These are phyloP conservation scores for Phyllostomus hastatus DNA, from an alignment of 2,113 vertebrate genomes.

Conservation along the genomic window DNA sequence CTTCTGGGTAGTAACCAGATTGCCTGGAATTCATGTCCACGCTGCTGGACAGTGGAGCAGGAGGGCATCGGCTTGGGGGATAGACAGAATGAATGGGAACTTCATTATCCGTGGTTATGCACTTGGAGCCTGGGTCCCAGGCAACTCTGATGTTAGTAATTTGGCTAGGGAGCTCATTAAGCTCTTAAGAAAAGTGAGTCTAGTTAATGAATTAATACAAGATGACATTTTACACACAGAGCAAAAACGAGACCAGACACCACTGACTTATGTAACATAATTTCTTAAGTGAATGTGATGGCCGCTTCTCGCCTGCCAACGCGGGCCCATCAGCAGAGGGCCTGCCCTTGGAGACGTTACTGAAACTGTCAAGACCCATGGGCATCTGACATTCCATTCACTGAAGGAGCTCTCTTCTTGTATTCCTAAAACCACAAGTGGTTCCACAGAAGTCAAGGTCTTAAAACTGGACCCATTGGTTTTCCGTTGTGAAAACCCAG, in stretches of 20 bases:
- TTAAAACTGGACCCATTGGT: conserved; percentile 3
- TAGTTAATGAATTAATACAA: conserved; percentile 72
- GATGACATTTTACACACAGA: conserved; percentile 68
- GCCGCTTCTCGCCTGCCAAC: neutral
- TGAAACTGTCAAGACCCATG: neutral
- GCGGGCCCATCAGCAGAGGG: neutral
- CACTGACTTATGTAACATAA: conserved; percentile 11
- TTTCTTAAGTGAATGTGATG: conserved; percentile 13
- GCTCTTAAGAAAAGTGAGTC: conserved; percentile 68
- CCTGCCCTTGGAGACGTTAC: neutral
- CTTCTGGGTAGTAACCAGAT: neutral
- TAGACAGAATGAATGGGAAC: conserved; percentile 57
- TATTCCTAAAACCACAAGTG: neutral
- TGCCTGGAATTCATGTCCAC: neutral
- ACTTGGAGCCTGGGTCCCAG: conserved; percentile 38
- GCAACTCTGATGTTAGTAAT: conserved; percentile 47
- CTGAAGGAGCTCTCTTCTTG: neutral
- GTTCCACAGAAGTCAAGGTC: neutral
- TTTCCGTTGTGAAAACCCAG: neutral
- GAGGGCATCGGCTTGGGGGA: conserved; percentile 11
- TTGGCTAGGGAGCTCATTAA: conserved; percentile 63
- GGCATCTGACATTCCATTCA: neutral
- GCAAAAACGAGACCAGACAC: conserved; percentile 11
- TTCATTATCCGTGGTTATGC: conserved; percentile 56
- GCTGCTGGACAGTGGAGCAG: neutral